Conservation (phyloP, 2,797 vertebrate species). For the Philypnodon macrostomus region DNA sequence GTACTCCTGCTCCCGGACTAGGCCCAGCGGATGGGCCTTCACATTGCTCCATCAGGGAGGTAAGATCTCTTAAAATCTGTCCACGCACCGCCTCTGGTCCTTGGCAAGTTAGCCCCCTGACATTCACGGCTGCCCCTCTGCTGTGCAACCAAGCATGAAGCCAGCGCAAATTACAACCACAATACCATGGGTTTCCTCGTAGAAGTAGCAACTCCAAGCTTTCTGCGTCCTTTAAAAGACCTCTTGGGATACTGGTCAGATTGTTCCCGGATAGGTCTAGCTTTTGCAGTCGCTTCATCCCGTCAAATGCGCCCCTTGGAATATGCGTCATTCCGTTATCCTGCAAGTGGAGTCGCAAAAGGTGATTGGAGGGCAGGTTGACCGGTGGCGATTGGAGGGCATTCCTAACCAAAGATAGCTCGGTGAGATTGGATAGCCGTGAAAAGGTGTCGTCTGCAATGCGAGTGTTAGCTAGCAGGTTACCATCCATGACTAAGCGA, state of each 20-base stretch:
- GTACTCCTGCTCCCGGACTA: conserved; percentile 52
- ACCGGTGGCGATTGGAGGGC: conserved; percentile 86
- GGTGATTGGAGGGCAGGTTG: conserved; percentile 83
- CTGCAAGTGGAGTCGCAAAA: conserved; percentile 88
- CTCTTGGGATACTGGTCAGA: conserved; percentile 87
- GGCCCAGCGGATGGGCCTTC: conserved; percentile 70
- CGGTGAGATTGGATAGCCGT: conserved; percentile 87
- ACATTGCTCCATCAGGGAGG: conserved; percentile 88
- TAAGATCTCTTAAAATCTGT: conserved; percentile 84
- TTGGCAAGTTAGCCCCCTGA: conserved; percentile 89
- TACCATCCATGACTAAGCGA: conserved; percentile 90
- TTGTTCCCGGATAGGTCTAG: conserved; percentile 94
- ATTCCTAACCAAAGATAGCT: conserved; percentile 90
- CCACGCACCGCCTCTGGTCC: conserved; percentile 87
- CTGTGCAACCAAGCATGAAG: conserved; percentile 88
- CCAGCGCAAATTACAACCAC: conserved; percentile 92
- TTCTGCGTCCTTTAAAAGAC: conserved; percentile 87
- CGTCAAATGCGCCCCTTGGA: conserved; percentile 81
- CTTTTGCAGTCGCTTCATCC: conserved; percentile 85
- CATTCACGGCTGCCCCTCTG: conserved; percentile 81
- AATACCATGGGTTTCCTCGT: conserved; percentile 93
- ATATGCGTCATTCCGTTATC: conserved; percentile 93
- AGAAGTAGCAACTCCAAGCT: conserved; percentile 86
- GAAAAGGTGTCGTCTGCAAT: conserved; percentile 92
- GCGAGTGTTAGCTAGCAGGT: conserved; percentile 91